Conservation (phyloP, 2,797 vertebrate species). For the Danio albolineatus region DNA sequence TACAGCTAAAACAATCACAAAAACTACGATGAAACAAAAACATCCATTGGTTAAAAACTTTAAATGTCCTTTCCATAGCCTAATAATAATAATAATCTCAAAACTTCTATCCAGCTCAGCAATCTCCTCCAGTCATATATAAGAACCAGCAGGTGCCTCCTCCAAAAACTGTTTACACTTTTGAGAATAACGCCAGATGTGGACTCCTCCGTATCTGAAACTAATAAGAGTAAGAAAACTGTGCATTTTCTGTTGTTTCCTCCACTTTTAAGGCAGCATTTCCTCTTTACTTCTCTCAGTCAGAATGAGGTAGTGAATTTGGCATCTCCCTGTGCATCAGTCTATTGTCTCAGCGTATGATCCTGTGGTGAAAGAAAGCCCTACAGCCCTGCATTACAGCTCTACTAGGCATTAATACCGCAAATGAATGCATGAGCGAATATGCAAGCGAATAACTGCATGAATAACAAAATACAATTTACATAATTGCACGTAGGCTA, state of each 20-base stretch:
- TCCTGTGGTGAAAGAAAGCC: conserved; percentile 67
- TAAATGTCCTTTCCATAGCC: not conserved
- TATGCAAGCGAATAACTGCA: conserved; percentile 80
- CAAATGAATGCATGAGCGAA: conserved; percentile 83
- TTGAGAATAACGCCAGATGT: conserved; percentile 43
- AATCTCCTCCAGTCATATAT: conserved; percentile 1
- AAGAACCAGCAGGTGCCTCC: conserved; percentile 36
- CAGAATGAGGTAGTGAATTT: conserved; percentile 45
- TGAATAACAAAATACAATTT: conserved; percentile 82
- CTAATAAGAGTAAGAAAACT: conserved; percentile 15
- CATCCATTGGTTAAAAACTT: not conserved
- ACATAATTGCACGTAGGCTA: conserved; percentile 81
- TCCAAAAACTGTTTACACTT: conserved; percentile 42
- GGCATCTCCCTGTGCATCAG: conserved; percentile 25
- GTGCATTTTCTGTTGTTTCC: not conserved
- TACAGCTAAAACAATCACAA: no score
- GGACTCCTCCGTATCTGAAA: conserved; percentile 26
- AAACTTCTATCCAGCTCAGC: not conserved
- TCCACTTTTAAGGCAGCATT: conserved; percentile 14
- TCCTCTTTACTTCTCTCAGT: conserved; percentile 3
- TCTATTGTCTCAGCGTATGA: conserved; percentile 72
- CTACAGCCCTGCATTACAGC: conserved; percentile 69
- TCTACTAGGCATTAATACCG: conserved; percentile 74
- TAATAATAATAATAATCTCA: conserved; percentile 3
- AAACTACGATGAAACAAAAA: no score